Evolutionary conservation across 2,888 invertebrate species (phyloP).

Genomic region (Idaea aversata): DNA sequence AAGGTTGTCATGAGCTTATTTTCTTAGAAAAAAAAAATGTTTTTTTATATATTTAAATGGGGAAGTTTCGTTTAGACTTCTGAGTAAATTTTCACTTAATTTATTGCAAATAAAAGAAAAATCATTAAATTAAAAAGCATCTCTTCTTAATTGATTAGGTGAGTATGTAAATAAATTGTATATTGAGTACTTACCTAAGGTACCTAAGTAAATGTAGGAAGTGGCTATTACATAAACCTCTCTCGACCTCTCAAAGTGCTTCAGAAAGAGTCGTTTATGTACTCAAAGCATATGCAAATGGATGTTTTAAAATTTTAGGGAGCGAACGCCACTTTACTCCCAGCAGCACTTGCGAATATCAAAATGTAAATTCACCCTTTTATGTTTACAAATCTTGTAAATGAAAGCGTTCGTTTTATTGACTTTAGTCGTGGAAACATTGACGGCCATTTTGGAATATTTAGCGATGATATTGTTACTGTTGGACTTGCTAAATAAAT

Average conservation of each 20-base stretch:
- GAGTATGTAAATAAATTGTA: not conserved
- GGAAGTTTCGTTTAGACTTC: no score
- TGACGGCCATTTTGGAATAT: constrained; percentile 35
- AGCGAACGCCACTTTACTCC: constrained; percentile 75
- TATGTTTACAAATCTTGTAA: constrained; percentile 79
- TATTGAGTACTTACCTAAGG: not conserved
- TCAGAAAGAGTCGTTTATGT: constrained; percentile 79
- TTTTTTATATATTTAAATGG: no score
- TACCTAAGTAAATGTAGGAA: constrained; percentile 26
- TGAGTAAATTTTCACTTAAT: no score
- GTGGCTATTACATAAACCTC: constrained; percentile 15
- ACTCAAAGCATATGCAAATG: constrained; percentile 80
- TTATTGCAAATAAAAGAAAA: not conserved
- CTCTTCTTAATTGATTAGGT: not conserved
- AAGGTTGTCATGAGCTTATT: no score
- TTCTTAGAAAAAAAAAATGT: no score
- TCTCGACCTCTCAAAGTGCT: constrained; percentile 57
- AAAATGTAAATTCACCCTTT: constrained; percentile 81
- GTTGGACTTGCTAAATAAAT: not conserved
- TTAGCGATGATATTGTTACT: constrained; percentile 21
- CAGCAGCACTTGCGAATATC: constrained; percentile 77
- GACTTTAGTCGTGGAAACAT: constrained; percentile 58
- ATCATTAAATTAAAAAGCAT: not conserved
- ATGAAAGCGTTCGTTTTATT: constrained; percentile 77
- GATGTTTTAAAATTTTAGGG: constrained; percentile 80